Base-by-base conservation (phyloP, 2,888 invertebrate genomes). In the Euplagia quadripunctaria region DNA sequence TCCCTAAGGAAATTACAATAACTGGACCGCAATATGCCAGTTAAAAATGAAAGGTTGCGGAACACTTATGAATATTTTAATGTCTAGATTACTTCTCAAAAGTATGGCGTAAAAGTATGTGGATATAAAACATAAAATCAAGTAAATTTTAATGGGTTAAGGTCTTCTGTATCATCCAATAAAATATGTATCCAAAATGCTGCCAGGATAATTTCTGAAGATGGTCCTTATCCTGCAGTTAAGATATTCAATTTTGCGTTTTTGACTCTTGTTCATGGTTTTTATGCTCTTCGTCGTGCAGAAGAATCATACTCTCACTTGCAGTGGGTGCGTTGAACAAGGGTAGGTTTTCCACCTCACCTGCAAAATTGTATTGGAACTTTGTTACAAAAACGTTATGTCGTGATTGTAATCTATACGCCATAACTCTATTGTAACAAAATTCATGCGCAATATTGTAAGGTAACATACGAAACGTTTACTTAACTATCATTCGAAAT, bases 321-420 rank as follows among this genome's bases (percentile, higher is more conserved):
- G 81, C 89, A 12, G 93, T 88, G 0, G 94, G 92, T 2, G 94
- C 90, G 43, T 94, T 94, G 20, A 95, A 89, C 20, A 95, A 82
- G 5, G 94, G 91, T 74, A 96, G 87, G 74, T 94, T 96, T 80
- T 96, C 96, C 64, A 94, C 94, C 78, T 96, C 96, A 82, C 95
- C 95, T 96, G 91, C 41, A 91, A 93, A 77, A 76, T 79, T 74
- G 64, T 46, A 49, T 6, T 68, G n/a, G 72, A 68, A 71, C 71
- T 65, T 74, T 68, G 71, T 51, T 71, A 68, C 64, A 71, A 71
- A 68, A 71, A 64, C 2, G 64, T 49, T 71, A 73, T 46, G 49
- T 58, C 64, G 8, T 71, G 16, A 2, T 52, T 17, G 5, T 61
- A 43, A 20, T 55, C 68, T 69, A 75, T 73, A 65, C 31, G 64